phyloP scores from a whole-genome alignment of 35 echinoderm and acorn worm species.

The Eucidaris tribuloides region DNA sequence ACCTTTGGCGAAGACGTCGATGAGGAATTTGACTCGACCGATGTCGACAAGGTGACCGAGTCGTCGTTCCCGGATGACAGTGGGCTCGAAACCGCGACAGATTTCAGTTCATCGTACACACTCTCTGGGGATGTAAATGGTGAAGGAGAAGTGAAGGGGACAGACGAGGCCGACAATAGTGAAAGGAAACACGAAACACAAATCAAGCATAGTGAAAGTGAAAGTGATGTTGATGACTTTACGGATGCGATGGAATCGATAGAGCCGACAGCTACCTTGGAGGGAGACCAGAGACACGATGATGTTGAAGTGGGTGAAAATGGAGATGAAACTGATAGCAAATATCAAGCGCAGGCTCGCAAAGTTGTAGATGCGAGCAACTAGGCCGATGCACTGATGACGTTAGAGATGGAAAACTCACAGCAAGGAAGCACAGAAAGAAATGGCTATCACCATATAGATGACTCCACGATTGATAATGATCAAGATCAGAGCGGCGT shows the following conservation, averaged over 20 bases:
- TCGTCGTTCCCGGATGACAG: neutral
- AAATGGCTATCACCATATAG: too few species aligned
- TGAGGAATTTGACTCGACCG: too few species aligned
- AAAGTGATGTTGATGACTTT: neutral
- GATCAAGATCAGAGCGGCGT: too few species aligned
- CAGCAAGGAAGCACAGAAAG: too few species aligned
- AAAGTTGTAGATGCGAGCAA: neutral
- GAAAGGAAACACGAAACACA: neutral
- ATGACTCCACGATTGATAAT: too few species aligned
- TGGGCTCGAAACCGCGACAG: neutral
- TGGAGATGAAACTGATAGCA: neutral
- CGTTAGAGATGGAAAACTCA: too few species aligned
- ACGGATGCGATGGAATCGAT: slow-evolving; percentile 3
- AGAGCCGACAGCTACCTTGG: neutral
- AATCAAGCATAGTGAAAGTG: neutral
- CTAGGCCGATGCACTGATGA: too few species aligned
- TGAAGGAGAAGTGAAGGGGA: neutral
- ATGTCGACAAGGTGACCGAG: neutral
- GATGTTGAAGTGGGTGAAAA: neutral
- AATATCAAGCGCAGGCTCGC: neutral
- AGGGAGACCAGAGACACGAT: neutral
- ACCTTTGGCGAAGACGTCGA: too few species aligned
- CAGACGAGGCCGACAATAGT: neutral
- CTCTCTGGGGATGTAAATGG: neutral
- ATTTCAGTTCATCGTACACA: neutral